These are phyloP conservation scores for Eurystomus gularis DNA, from an alignment of 2,113 vertebrate species.

Conservation along the genomic window DNA sequence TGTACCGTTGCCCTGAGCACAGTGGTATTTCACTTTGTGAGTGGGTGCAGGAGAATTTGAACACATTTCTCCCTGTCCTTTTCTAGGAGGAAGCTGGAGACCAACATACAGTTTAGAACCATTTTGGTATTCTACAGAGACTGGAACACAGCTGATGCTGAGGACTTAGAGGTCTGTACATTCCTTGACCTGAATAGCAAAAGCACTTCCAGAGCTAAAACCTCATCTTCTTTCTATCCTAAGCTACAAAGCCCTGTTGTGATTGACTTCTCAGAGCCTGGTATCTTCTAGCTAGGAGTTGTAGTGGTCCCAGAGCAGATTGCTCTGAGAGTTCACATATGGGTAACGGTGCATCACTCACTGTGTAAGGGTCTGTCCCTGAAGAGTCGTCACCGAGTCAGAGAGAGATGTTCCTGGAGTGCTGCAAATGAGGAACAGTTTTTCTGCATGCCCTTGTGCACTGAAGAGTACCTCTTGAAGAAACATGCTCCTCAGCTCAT, in stretches of 20 bases:
- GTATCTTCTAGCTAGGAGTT: too few relatives aligned
- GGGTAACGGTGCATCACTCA: background rate
- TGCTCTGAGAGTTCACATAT: background rate
- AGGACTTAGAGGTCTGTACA: background rate
- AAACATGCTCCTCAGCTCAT: background rate
- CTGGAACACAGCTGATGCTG: background rate
- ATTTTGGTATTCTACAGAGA: background rate
- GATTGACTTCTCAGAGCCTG: background rate
- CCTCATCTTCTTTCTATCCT: background rate
- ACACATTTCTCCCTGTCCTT: background rate
- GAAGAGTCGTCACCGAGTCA: background rate
- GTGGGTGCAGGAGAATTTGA: background rate
- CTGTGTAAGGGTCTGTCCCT: background rate
- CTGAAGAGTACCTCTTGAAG: background rate
- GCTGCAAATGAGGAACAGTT: background rate
- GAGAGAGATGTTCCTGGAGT: background rate
- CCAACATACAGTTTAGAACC: background rate
- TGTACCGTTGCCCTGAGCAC: background rate
- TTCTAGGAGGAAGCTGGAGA: background rate
- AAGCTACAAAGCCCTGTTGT: background rate
- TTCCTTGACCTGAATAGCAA: background rate
- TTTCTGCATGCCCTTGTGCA: background rate
- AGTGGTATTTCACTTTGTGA: background rate
- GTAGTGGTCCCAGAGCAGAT: background rate
- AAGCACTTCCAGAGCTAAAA: background rate